Percentiles rank a stretch among this genome's conserved stretches.
Conservation (phyloP, 2,888 invertebrate species). For the Hetaerina titia region DNA sequence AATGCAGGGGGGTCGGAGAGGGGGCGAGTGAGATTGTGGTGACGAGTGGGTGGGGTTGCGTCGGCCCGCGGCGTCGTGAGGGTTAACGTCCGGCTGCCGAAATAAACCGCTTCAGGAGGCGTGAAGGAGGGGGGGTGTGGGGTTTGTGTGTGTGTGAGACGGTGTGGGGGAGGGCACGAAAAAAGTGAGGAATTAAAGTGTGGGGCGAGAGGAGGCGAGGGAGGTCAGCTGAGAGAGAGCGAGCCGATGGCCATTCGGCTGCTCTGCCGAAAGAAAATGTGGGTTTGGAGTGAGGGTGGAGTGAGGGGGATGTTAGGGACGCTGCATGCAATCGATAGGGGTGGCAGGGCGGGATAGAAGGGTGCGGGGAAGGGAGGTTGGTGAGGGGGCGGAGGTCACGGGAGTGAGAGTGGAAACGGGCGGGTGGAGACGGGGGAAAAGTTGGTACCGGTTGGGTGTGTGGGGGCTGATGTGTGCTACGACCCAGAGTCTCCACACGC, state of each 20-base stretch:
- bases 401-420: too few relatives aligned
- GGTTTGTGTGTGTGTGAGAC: background rate
- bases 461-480: background rate
- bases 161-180: background rate
- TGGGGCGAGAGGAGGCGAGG: background rate
- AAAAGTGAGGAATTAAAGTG: background rate
- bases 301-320: background rate
- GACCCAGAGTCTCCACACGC: background rate
- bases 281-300: background rate
- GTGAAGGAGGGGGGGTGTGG: background rate
- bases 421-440: too few relatives aligned
- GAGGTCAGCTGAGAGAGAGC: background rate
- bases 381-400: background rate
- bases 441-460: too few relatives aligned
- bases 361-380: background rate
- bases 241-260: conserved; percentile 3
- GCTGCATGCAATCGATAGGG: conserved; percentile 22
- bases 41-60: background rate
- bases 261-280: background rate
- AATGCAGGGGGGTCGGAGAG: background rate
- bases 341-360: background rate
- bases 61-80: background rate
- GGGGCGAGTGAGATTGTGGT: background rate
- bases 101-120: background rate
- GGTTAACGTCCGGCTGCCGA: conserved; percentile 24